Base-by-base conservation (phyloP, 2,888 invertebrate genomes). In the Sinelater perroti region DNA sequence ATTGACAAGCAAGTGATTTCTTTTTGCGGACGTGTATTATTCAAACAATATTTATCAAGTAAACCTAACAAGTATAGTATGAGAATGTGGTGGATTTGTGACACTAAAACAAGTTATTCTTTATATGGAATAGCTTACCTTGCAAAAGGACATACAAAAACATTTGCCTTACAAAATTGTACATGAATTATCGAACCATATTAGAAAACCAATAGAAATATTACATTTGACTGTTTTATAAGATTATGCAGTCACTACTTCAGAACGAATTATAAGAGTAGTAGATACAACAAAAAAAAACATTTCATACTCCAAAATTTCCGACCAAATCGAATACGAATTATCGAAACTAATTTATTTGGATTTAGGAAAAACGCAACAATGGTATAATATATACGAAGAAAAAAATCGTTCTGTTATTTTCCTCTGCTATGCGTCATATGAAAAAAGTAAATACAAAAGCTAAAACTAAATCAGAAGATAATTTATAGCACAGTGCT, bases 11-110 rank as follows among this genome's bases (percentile, higher is more conserved):
- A 60, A 28, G 17, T 52, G 8, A 35, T 60, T 24, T 45, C 53
- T 46, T 58, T 42, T 46, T 17, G 20, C 13, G 50, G 53, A 31
- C 35, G 49, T n/a, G 38, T 51, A 16, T 24, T 24, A 10, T 58
- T 59, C 42, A 36, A 44, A 26, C 55, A 59, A 13, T 59, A 59
- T 18, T 21, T 61, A 33, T 31, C 61, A 8, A 44, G 21, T 16
- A 61, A 55, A 60, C 53, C 60, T 33, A 46, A 57, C 26, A 56
- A 60, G 33, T 60, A 60, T 33, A 56, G 56, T 35, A 57, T 58
- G 60, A 46, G 52, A 18, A 33, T 54, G 24, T 54, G 54, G 46
- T 54, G 30, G 36, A 18, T 17, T 45, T 54, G 14, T 24, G 45
- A 42, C 18, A 44, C 10, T 13, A 42, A 35, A 18, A 33, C 33